Evolutionary conservation across 2,113 vertebrate species (phyloP).

Genomic region (Marcusenius ussheri): DNA sequence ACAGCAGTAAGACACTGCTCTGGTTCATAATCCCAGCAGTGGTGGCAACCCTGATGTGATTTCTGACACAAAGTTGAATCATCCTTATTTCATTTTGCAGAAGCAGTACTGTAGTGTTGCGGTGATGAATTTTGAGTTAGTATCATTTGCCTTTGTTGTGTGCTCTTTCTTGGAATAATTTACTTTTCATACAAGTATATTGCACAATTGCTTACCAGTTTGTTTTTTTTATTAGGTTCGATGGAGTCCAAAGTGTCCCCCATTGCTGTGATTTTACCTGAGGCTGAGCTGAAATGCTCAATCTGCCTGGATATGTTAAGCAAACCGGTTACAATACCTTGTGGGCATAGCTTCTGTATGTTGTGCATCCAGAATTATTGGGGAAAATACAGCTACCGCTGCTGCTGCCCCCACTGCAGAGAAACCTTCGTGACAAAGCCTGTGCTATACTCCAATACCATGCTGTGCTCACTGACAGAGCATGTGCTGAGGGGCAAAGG

Average conservation of each 20-base stretch:
- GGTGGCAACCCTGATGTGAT: neutral
- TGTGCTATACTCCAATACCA: neutral
- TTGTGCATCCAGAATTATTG: constrained; percentile 44
- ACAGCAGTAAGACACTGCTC: neutral
- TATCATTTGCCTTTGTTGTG: neutral
- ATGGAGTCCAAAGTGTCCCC: neutral
- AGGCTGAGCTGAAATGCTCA: constrained; percentile 56
- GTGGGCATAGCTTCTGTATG: constrained; percentile 68
- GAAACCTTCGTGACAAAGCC: neutral
- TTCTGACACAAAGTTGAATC: neutral
- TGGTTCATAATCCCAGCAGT: neutral
- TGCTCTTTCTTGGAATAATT: neutral
- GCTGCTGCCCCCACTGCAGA: neutral
- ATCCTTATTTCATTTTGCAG: neutral
- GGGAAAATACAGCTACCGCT: neutral
- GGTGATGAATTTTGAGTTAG: neutral
- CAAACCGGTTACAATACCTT: constrained; percentile 55
- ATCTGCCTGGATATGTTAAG: constrained; percentile 62
- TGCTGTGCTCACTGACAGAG: neutral
- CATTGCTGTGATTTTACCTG: constrained; percentile 29
- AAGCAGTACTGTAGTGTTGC: neutral
- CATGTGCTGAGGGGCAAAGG: neutral
- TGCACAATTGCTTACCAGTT: neutral
- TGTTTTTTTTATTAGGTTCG: neutral
- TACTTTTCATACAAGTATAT: neutral